Evolutionary conservation across 2,113 vertebrate genomes (phyloP), one percentile per base, ranked within the genome.

Genomic region (Calypte anna): DNA sequence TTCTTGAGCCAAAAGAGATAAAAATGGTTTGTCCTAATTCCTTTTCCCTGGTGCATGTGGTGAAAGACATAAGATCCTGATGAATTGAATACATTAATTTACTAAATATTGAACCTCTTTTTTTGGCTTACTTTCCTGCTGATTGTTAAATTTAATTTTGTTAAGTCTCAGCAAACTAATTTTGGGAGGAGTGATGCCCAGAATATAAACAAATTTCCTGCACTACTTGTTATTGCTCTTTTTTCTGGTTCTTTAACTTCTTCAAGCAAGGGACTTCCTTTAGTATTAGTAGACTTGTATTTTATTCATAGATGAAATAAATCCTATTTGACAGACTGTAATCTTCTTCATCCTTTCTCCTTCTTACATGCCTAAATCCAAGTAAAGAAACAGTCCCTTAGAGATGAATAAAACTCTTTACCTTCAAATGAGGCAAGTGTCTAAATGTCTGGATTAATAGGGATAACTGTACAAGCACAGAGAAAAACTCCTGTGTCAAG

Each of bases 61-160:
- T 48, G 38, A 88, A 91, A 93, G 31, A 74, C 61, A 9, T 63
- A 86, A 88, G 82, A 90, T 33, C 21, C 46, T n/a, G 64, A 12
- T 73, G 75, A 93, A 94, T 10, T 48, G n/a, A 77, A 83, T 86
- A 53, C 20, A 63, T 83, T 88, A 64, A 82, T 79, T 93, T 70
- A 53, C 38, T 90, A 92, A 95, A 88, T 78, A 94, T 78, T 54
- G 82, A 91, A 86, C 10, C 9, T 77, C 62, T 57, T 62, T 62
- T 74, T 91, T 74, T 88, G 79, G 67, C 82, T 91, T 86, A 43
- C 48, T 93, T 91, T 88, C 79, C 46, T 86, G 59, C 51, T 88
- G 90, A 87, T 93, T 68, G 44, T 91, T 89, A 74, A 90, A 80
- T 88, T 91, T 88, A 54, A 88, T 94, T 95, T 86, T 80, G 38